Evolutionary conservation across 2,113 vertebrate species (phyloP).

Genomic region (Cricetomys ansorgei): DNA sequence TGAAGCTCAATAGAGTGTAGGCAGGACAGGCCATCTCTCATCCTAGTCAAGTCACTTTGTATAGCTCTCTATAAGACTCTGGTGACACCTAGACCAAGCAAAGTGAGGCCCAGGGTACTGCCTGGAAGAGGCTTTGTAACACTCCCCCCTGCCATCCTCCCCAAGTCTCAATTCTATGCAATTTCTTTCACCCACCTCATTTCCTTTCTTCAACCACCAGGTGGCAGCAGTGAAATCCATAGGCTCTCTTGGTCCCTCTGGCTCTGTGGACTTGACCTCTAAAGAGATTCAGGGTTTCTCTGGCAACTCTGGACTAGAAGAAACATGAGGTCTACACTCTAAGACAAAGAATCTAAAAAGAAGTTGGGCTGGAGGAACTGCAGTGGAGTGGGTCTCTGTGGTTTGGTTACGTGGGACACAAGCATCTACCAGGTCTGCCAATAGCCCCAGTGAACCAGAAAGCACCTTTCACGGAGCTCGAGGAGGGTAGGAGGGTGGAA

Average conservation of each 20-base stretch:
- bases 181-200: background rate
- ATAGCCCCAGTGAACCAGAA: background rate
- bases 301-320: background rate
- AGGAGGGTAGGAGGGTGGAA: background rate
- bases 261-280: slow-evolving; percentile 33
- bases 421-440: background rate
- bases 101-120: background rate
- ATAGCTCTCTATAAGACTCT: background rate
- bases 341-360: background rate
- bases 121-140: background rate
- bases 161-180: background rate
- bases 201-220: slow-evolving; percentile 16
- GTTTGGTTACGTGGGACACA: background rate
- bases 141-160: accelerated
- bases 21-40: background rate
- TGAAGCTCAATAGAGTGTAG: background rate
- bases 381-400: background rate
- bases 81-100: background rate
- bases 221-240: slow-evolving; percentile 1
- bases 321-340: background rate
- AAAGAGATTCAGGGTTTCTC: slow-evolving; percentile 48
- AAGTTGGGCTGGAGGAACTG: background rate
- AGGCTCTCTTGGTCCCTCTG: too few relatives aligned
- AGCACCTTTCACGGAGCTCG: background rate
- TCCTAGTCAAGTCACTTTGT: background rate